Percentiles rank a stretch among this genome's conserved stretches.
Conservation (phyloP, 1,140 invertebrate genomes). For the Drosophila teissieri region DNA sequence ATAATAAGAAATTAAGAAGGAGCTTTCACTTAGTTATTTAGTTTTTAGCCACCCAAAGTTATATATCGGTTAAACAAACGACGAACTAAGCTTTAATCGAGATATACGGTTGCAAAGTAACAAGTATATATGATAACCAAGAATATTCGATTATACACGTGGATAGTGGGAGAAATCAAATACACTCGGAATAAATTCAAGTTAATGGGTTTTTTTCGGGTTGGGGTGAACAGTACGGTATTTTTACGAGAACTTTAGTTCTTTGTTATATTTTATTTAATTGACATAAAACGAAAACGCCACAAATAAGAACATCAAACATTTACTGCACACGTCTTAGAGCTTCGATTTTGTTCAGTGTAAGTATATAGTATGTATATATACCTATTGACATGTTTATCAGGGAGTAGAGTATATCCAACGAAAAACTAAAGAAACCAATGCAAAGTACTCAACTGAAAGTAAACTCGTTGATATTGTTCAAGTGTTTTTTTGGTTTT, state of each 20-base stretch:
- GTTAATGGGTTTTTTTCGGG: conserved; percentile 16
- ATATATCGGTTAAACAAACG: neutral
- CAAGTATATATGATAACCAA: conserved; percentile 27
- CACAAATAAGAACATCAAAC: conserved; percentile 71
- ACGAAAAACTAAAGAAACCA: conserved; percentile 58
- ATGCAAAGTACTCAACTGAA: conserved; percentile 51
- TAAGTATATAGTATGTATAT: conserved; percentile 57
- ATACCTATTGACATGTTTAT: conserved; percentile 45
- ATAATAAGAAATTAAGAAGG: too few species aligned
- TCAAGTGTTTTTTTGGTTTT: conserved; percentile 51
- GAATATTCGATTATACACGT: conserved; percentile 33
- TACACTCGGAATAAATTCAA: conserved; percentile 27
- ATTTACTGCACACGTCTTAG: conserved; percentile 83
- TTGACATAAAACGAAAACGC: conserved; percentile 64
- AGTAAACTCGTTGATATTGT: conserved; percentile 63
- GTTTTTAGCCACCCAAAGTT: neutral
- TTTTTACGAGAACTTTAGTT: conserved; percentile 54
- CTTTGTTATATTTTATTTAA: conserved; percentile 20
- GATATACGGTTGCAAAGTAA: conserved; percentile 28
- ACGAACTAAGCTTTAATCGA: conserved; percentile 17
- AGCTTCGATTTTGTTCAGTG: conserved; percentile 77
- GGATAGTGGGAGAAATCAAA: conserved; percentile 34
- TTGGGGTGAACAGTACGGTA: conserved; percentile 35
- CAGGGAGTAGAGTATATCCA: conserved; percentile 36
- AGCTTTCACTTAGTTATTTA: neutral